These are phyloP conservation scores for Chydorus sphaericus DNA, from an alignment of 2,888 invertebrate genomes.

Conservation along the genomic window DNA sequence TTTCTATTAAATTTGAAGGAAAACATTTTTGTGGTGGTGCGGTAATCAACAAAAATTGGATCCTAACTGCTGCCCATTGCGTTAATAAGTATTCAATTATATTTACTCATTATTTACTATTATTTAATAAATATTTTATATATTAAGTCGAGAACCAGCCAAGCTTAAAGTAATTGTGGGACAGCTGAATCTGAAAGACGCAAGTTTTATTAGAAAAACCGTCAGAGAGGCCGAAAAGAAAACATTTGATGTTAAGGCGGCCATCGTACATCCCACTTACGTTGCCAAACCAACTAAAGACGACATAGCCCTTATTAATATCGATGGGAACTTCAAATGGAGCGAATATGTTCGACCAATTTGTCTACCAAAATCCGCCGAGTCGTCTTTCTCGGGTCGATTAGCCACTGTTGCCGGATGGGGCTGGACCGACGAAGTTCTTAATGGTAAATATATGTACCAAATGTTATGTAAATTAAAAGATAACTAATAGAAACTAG, in stretches of 20 bases:
- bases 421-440: constrained; percentile 67
- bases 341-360: constrained; percentile 55
- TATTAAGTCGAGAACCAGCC: too few relatives aligned
- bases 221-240: too few relatives aligned
- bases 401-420: constrained; percentile 64
- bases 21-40: constrained; percentile 48
- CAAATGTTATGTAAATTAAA: too few relatives aligned
- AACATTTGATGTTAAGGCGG: too few relatives aligned
- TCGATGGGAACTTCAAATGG: constrained; percentile 43
- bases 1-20: neutral
- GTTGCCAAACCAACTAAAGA: neutral
- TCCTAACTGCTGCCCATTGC: constrained; percentile 69
- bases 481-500: too few relatives aligned
- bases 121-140: too few relatives aligned
- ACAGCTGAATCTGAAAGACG: too few relatives aligned
- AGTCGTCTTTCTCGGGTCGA: constrained; percentile 39
- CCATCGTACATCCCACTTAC: neutral
- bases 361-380: constrained; percentile 46
- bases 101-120: too few relatives aligned
- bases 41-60: constrained; percentile 51
- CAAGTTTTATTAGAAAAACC: too few relatives aligned
- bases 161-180: too few relatives aligned
- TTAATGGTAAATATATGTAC: too few relatives aligned
- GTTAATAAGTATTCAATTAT: too few relatives aligned
- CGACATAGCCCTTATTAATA: neutral